Evolutionary conservation across 2,888 invertebrate genomes (phyloP).

Genomic region (Colostygia pectinataria): DNA sequence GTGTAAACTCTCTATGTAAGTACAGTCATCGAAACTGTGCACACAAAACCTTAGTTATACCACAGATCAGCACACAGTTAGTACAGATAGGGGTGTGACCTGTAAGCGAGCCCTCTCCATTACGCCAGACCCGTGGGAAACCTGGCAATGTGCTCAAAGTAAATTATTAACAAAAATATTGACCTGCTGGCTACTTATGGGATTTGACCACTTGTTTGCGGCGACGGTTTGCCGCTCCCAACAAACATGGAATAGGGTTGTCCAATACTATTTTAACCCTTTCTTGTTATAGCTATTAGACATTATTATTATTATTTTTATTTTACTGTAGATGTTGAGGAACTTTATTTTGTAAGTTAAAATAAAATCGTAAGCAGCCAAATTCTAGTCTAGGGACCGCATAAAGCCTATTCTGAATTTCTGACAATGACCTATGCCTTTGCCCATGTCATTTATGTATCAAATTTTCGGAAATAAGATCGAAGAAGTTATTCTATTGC

Average conservation of each 20-base stretch:
- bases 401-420: too few species aligned
- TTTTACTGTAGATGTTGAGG: neutral
- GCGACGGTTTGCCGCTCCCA: slow-evolving; percentile 73
- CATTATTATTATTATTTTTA: slow-evolving; percentile 7
- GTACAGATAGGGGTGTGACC: slow-evolving; percentile 60
- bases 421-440: too few species aligned
- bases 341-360: too few species aligned
- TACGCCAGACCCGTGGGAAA: slow-evolving; percentile 45
- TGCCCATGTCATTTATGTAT: too few species aligned
- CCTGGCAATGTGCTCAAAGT: slow-evolving; percentile 74
- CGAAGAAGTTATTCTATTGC: too few species aligned
- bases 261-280: slow-evolving; percentile 21
- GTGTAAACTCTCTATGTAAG: slow-evolving; percentile 27
- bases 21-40: slow-evolving; percentile 45
- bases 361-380: too few species aligned
- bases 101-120: slow-evolving; percentile 66
- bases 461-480: too few species aligned
- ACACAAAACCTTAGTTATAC: slow-evolving; percentile 47
- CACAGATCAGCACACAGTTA: slow-evolving; percentile 26
- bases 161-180: slow-evolving; percentile 83
- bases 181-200: slow-evolving; percentile 81
- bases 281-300: slow-evolving; percentile 28
- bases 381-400: too few species aligned
- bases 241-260: slow-evolving; percentile 54
- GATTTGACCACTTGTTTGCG: slow-evolving; percentile 81